Base-by-base conservation (phyloP, 2,888 invertebrate genomes). In the Diogma glabrata region DNA sequence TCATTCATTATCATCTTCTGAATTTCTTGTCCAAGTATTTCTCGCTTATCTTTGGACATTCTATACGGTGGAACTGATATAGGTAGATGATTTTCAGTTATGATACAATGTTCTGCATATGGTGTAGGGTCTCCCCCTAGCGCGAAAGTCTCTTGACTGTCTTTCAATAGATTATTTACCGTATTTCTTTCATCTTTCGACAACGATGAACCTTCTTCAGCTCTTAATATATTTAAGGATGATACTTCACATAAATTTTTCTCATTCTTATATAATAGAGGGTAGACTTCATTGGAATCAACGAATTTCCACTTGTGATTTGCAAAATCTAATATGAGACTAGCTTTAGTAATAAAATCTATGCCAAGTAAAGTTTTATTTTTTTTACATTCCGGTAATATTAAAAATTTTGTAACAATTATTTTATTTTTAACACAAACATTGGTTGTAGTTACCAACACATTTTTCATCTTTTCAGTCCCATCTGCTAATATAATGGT, bases 311-410 rank as follows among this genome's bases (percentile, higher is more conserved):
- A 61, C 3, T 53, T 56, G 9, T 52, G 16, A 30, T 61, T 58
- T 1, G 60, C 57, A n/a, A 60, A 28, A 49, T 60, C 57, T 10
- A 63, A 52, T 4, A 59, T 45, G 20, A 63, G 60, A 1, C 58
- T 52, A 12, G 57, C 60, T 6, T 61, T 59, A 24, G 57, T 52
- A 3, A 59, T 48, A 30, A 59, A 60, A 4, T 58, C 57, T 3
- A 59, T 53, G 14, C 57, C 58, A 12, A 59, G 43, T 4, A 59
- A 52, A 3, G 57, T 59, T 14, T 49, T 30, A 48, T 56, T 58
- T 4, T 55, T 51, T 7, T 45, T 48, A 2, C 53, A 43, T 12
- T 57, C 57, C 3, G 60, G 58, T 7, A 59, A 52, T 3, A 60
- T 57, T 17, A 58, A 28, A 19, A 63, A 58, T 48, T 57, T 38